phyloP scores from a whole-genome alignment of 2,113 vertebrate genomes.

The Apistogramma diplotaenia region DNA sequence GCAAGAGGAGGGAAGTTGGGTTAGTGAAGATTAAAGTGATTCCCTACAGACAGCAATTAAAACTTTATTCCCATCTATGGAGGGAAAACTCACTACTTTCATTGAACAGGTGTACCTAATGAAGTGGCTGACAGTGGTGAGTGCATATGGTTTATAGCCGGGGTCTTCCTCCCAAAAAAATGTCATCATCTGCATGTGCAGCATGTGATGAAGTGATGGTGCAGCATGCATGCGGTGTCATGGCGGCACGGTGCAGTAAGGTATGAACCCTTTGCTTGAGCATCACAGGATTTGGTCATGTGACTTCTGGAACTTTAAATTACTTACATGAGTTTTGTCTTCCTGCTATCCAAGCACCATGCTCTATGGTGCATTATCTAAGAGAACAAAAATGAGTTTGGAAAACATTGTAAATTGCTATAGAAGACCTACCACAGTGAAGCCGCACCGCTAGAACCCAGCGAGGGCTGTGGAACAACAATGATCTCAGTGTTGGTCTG shows the following conservation, averaged over 20 bases:
- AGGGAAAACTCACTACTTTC: too few relatives aligned
- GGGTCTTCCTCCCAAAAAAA: not conserved
- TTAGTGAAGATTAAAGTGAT: not conserved
- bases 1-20: not conserved
- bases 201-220: not conserved
- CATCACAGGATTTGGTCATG: not conserved
- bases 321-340: not conserved
- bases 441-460: not conserved
- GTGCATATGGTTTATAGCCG: not conserved
- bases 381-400: constrained; percentile 8
- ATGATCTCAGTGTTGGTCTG: constrained; percentile 55
- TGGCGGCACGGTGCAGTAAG: not conserved
- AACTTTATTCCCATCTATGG: too few relatives aligned
- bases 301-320: not conserved
- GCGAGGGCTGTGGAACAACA: constrained; percentile 36
- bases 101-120: not conserved
- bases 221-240: not conserved
- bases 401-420: constrained; percentile 34
- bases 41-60: too few relatives aligned
- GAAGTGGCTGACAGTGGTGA: too few relatives aligned
- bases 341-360: not conserved
- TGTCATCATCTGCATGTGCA: not conserved
- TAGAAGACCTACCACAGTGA: constrained; percentile 39
- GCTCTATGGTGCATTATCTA: constrained; percentile 20
- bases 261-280: not conserved